A percentile compares a stretch with the other conserved stretches of the same genome.
Evolutionary conservation across 2,888 invertebrate species (phyloP).

Genomic region (Drosophila macrospina): DNA sequence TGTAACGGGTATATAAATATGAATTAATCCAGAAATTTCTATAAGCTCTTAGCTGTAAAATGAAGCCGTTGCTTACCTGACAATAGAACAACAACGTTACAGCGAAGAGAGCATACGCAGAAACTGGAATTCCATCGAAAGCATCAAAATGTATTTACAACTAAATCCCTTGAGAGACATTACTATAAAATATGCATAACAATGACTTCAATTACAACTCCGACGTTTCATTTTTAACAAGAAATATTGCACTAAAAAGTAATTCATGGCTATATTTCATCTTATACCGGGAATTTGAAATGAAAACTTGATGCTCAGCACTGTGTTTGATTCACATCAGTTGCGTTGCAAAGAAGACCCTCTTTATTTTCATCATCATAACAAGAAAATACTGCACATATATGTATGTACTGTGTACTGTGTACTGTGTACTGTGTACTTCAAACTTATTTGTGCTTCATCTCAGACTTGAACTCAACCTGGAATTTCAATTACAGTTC

Average conservation of each 20-base stretch:
- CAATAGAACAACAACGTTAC: too few relatives aligned
- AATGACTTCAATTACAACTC: neutral
- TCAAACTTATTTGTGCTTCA: neutral
- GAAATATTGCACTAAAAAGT: neutral
- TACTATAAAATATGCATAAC: too few relatives aligned
- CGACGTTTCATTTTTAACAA: neutral
- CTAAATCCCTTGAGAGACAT: too few relatives aligned
- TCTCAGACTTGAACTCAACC: neutral
- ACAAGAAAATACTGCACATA: neutral
- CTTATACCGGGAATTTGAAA: neutral
- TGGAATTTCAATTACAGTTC: slow-evolving; percentile 3
- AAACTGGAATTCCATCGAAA: too few relatives aligned
- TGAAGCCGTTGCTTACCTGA: too few relatives aligned
- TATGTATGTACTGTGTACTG: too few relatives aligned
- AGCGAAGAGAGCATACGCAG: too few relatives aligned
- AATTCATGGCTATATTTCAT: slow-evolving; percentile 2
- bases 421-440: too few relatives aligned
- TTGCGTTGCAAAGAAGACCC: neutral
- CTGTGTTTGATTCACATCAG: neutral
- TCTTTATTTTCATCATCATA: slow-evolving; percentile 5
- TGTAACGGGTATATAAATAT: too few relatives aligned
- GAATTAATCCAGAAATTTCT: too few relatives aligned
- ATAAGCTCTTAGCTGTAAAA: too few relatives aligned
- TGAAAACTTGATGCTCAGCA: neutral
- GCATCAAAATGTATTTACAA: too few relatives aligned